Conservation (phyloP, 1,140 invertebrate genomes). For the Neoseiulus cucumeris region DNA sequence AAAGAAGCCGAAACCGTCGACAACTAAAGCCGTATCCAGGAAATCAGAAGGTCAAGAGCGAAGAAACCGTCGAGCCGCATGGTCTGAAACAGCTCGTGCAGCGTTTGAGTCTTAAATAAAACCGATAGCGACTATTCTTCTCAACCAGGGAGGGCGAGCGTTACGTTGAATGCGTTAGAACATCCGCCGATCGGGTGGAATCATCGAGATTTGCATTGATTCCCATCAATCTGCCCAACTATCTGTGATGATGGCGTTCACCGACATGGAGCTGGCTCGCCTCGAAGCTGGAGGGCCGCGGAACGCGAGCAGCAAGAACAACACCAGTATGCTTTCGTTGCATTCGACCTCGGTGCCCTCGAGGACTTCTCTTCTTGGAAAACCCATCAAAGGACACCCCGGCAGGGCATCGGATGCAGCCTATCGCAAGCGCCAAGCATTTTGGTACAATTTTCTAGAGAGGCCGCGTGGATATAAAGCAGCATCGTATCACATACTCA, state of each 20-base stretch:
- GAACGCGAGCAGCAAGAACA: constrained; percentile 3
- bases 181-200: too few species aligned
- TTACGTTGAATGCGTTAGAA: too few species aligned
- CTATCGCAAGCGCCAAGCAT: constrained; percentile 64
- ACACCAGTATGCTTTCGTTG: neutral
- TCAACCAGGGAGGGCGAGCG: too few species aligned
- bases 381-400: constrained; percentile 43
- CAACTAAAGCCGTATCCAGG: too few species aligned
- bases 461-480: constrained; percentile 61
- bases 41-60: too few species aligned
- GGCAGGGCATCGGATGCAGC: constrained; percentile 40
- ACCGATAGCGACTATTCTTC: too few species aligned
- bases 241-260: neutral
- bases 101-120: too few species aligned
- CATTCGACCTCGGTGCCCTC: constrained; percentile 15
- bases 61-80: too few species aligned
- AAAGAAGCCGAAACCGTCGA: too few species aligned
- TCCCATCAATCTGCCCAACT: neutral
- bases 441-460: constrained; percentile 84
- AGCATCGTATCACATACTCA: constrained; percentile 68
- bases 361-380: constrained; percentile 69
- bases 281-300: constrained; percentile 9
- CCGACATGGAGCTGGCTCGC: constrained; percentile 5
- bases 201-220: too few species aligned
- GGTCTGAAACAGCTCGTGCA: too few species aligned